Evolutionary conservation across 2,888 invertebrate species (phyloP).

Genomic region (Vesta saturnalis): DNA sequence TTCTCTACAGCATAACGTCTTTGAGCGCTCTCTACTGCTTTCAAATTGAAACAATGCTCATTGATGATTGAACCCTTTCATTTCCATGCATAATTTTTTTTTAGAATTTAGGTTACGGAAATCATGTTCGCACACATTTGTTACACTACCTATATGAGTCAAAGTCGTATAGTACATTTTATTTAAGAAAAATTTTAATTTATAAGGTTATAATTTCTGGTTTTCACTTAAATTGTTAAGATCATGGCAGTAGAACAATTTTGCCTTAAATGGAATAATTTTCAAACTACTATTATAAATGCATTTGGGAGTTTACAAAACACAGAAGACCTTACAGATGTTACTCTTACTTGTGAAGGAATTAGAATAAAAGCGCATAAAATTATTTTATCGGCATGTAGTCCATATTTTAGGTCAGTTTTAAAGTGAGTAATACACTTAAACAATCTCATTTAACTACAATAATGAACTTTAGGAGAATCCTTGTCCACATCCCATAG

Average conservation of each 20-base stretch:
- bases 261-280: conserved; percentile 80
- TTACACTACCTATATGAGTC: too few species aligned
- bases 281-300: conserved; percentile 75
- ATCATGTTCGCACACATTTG: not conserved
- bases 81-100: too few species aligned
- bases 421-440: conserved; percentile 70
- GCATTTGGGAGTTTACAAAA: conserved; percentile 75
- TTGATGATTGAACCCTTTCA: too few species aligned
- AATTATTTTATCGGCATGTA: conserved; percentile 79
- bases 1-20: too few species aligned
- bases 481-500: conserved; percentile 78
- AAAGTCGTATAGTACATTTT: too few species aligned
- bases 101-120: conserved; percentile 1
- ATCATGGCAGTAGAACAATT: conserved; percentile 67
- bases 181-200: not conserved
- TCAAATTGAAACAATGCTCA: too few species aligned
- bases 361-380: conserved; percentile 78
- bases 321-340: conserved; percentile 77
- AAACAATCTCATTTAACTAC: too few species aligned
- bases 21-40: too few species aligned
- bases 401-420: conserved; percentile 80
- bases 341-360: conserved; percentile 78
- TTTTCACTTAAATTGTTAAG: too few species aligned
- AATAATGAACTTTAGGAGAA: conserved; percentile 72
- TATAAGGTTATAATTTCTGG: too few species aligned